Evolutionary conservation across 2,888 invertebrate species (phyloP), one percentile per base, ranked within the genome.

Genomic region (Rhyacophila evoluta): DNA sequence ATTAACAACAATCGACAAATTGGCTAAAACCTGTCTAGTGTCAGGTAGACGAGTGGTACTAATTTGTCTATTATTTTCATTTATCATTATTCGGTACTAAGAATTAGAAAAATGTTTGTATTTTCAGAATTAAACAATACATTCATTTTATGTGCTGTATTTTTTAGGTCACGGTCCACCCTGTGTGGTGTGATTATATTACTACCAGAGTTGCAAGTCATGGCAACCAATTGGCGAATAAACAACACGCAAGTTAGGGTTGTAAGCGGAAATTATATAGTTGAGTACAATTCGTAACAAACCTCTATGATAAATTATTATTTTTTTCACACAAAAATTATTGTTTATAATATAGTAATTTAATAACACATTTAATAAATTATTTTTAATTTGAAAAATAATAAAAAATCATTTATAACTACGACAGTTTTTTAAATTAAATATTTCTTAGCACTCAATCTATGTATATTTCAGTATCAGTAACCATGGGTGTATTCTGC

Each of bases 161-260:
- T 29, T 69, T 55, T 29, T 69, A n/a, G 33, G 33, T 69, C 70
- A 75, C 70, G 15, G 70, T 69, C 75, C 10, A 75, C 70, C 12
- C 70, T 70, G 69, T 38, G 8, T 75, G 19, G 77, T 72, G 77
- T 77, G 75, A 79, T 79, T 79, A 72, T 75, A 72, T 39, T 12
- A 55, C 55, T 70, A 55, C 55, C 41, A 27, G 15, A 12, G 78
- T 39, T 79, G 78, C 78, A 79, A 79, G 78, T 72, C 78, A 79
- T 79, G 78, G 78, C 78, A 79, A 79, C 78, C 72, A 71, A 37
- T 55, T 41, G 75, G 75, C 37, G 41, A 75, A 37, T 71, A 79
- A 79, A 75, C 75, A 79, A 75, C 78, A 75, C 74, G 78, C 74
- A 70, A 72, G 36, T 27, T 4, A 39, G 68, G 69, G 74, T 73